These are phyloP conservation scores for Apistogramma diplotaenia DNA, from an alignment of 2,113 vertebrate species.

Conservation along the genomic window DNA sequence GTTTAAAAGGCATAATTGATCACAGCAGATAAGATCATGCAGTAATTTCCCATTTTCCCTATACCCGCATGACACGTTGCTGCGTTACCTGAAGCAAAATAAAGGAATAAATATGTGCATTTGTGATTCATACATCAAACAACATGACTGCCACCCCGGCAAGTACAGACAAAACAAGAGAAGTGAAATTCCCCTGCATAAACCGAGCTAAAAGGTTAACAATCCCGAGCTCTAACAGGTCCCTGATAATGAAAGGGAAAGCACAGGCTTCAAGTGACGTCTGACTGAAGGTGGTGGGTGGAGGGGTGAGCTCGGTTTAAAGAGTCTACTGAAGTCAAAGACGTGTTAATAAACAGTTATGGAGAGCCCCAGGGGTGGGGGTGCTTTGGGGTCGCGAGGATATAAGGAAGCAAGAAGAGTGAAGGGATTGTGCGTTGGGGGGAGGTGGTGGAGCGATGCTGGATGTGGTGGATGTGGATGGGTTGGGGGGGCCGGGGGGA, in stretches of 20 bases:
- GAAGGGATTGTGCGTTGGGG: constrained; percentile 8
- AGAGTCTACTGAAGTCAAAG: constrained; percentile 68
- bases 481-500: neutral
- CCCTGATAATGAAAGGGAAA: constrained; percentile 61
- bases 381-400: constrained; percentile 30
- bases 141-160: neutral
- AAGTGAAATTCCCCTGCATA: constrained; percentile 42
- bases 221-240: constrained; percentile 48
- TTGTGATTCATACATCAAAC: neutral
- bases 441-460: neutral
- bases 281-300: constrained; percentile 66
- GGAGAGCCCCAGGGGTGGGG: constrained; percentile 48
- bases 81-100: neutral
- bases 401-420: constrained; percentile 40
- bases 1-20: neutral
- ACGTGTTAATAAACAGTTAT: constrained; percentile 79
- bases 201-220: constrained; percentile 50
- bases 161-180: neutral
- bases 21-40: neutral
- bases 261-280: constrained; percentile 42
- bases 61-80: neutral
- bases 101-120: neutral
- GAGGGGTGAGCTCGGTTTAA: constrained; percentile 56
- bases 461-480: neutral
- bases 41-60: neutral